These are phyloP conservation scores for Candoia aspera DNA, from an alignment of 2,113 vertebrate genomes.

Conservation along the genomic window DNA sequence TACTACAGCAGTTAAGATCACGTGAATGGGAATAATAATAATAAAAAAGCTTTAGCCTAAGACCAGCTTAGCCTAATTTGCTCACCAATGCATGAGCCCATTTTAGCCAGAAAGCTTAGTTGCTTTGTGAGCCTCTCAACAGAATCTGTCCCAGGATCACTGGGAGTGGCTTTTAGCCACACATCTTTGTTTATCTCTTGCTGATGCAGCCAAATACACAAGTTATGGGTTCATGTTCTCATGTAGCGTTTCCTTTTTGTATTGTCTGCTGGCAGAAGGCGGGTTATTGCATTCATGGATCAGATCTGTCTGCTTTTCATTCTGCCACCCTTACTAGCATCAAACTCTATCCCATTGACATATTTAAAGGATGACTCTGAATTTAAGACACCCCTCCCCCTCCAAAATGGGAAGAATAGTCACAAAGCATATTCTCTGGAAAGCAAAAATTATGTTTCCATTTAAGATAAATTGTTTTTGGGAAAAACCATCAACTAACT, in stretches of 20 bases:
- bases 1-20: not conserved
- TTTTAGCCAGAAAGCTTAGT: not conserved
- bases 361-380: not conserved
- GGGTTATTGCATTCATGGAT: not conserved
- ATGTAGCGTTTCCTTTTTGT: not conserved
- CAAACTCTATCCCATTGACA: not conserved
- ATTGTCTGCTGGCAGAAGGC: not conserved
- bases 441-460: not conserved
- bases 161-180: not conserved
- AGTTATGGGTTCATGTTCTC: not conserved
- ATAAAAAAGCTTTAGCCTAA: slow-evolving; percentile 54
- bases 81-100: not conserved
- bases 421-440: not conserved
- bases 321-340: not conserved
- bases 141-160: not conserved
- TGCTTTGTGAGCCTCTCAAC: not conserved
- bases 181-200: not conserved
- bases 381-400: not conserved
- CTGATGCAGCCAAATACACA: not conserved
- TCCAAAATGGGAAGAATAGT: not conserved
- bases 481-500: not conserved
- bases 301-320: not conserved
- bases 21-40: not conserved
- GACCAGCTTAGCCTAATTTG: slow-evolving; percentile 65
- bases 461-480: not conserved